Percentiles rank a stretch among this genome's conserved stretches.
Evolutionary conservation across 2,797 vertebrate species (phyloP).

Genomic region (Bucorvus abyssinicus): DNA sequence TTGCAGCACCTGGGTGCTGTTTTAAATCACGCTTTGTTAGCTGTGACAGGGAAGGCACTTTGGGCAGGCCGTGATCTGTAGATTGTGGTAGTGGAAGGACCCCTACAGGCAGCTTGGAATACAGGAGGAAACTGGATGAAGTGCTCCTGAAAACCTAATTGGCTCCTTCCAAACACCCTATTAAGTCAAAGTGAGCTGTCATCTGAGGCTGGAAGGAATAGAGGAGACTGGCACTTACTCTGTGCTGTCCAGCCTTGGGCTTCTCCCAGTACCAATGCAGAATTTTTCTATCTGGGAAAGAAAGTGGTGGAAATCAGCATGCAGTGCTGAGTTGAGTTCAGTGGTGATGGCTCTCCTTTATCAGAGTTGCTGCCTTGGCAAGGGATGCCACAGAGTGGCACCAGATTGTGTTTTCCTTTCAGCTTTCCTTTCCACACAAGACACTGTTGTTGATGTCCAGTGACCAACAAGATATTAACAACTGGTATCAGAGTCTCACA

Average conservation of each 20-base stretch:
- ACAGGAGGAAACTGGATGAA: neutral
- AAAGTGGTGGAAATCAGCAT: neutral
- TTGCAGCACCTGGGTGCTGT: neutral
- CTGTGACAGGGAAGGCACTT: neutral
- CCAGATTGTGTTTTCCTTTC: conserved; percentile 30
- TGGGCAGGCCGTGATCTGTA: neutral
- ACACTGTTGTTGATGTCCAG: conserved; percentile 90
- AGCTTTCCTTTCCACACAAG: conserved; percentile 88
- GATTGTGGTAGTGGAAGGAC: neutral
- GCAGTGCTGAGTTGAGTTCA: neutral
- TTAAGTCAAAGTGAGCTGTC: neutral
- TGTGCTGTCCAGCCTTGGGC: neutral
- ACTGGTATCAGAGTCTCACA: conserved; percentile 84
- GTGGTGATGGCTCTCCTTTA: neutral
- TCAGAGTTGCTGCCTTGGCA: neutral
- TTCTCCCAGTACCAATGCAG: neutral
- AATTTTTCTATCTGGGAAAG: neutral
- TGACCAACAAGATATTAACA: conserved; percentile 85
- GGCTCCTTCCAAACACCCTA: neutral
- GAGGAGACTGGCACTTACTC: neutral
- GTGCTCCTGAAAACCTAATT: neutral
- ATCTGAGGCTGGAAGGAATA: neutral
- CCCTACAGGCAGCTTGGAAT: neutral
- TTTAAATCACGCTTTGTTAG: neutral
- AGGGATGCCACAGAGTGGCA: neutral